A percentile compares a stretch with the other conserved stretches of the same genome.
phyloP scores from a whole-genome alignment of 2,113 vertebrate genomes.

The Leuciscus idus region DNA sequence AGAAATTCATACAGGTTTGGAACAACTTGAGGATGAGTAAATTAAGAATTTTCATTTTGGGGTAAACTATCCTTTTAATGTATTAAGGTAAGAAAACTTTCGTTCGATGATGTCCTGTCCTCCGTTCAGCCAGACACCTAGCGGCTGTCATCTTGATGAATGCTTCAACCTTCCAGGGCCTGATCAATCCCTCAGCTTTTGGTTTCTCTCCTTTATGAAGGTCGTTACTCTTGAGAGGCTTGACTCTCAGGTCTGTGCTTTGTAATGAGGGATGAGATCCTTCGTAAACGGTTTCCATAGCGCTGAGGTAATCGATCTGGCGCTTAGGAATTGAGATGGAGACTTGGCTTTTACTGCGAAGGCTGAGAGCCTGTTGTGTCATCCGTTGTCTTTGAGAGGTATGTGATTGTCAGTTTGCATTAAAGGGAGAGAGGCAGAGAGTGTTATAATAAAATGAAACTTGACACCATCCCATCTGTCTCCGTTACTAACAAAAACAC shows the following conservation, averaged over 20 bases:
- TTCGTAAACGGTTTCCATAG: slow-evolving; percentile 27
- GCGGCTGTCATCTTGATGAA: slow-evolving; percentile 22
- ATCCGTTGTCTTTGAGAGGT: slow-evolving; percentile 28
- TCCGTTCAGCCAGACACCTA: background rate
- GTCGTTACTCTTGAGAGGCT: slow-evolving; percentile 22
- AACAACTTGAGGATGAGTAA: background rate
- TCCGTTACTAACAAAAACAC: slow-evolving; percentile 21
- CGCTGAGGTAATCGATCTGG: slow-evolving; percentile 24
- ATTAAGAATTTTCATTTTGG: background rate
- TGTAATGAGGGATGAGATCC: slow-evolving; percentile 33
- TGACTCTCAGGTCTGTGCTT: slow-evolving; percentile 4
- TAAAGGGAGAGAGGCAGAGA: slow-evolving; percentile 4
- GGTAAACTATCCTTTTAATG: background rate
- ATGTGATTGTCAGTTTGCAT: slow-evolving; percentile 41
- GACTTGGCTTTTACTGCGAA: slow-evolving; percentile 27
- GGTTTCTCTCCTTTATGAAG: slow-evolving; percentile 23
- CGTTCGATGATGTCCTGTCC: background rate
- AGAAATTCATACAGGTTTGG: background rate
- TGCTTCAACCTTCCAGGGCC: slow-evolving; percentile 1
- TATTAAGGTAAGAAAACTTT: background rate
- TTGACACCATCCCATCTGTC: slow-evolving; percentile 32
- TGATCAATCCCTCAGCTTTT: slow-evolving; percentile 32
- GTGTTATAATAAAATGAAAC: slow-evolving; percentile 34
- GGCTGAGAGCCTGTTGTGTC: slow-evolving; percentile 27
- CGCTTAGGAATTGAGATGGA: slow-evolving; percentile 28